Percentiles rank a stretch among this genome's conserved stretches.
phyloP scores from a whole-genome alignment of 2,888 invertebrate genomes.

The Rhagonycha fulva region DNA sequence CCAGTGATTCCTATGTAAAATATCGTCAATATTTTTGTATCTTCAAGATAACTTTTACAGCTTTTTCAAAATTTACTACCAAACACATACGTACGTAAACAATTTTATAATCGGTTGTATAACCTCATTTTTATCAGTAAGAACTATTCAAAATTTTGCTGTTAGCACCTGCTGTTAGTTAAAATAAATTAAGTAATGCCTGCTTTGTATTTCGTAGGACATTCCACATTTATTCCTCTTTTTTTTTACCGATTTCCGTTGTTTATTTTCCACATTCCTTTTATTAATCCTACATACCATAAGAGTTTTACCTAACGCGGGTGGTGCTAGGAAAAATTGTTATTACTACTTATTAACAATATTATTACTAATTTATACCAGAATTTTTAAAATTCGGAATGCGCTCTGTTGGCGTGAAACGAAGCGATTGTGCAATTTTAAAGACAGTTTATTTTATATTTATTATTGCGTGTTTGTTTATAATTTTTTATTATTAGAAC shows the following conservation, averaged over 20 bases:
- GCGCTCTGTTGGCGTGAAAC: neutral
- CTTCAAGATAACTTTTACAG: neutral
- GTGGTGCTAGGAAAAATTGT: neutral
- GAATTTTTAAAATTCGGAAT: neutral
- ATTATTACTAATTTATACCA: neutral
- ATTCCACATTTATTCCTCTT: neutral
- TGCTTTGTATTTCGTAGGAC: neutral
- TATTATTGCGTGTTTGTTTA: neutral
- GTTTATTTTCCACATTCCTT: neutral
- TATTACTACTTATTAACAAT: neutral
- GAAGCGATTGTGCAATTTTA: neutral
- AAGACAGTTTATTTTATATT: neutral
- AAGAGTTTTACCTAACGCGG: neutral
- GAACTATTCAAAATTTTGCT: neutral
- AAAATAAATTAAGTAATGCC: neutral
- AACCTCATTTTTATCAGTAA: neutral
- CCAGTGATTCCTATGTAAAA: conserved; percentile 53
- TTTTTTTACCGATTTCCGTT: neutral
- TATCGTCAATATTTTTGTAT: neutral
- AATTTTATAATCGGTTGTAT: neutral
- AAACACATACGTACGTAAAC: neutral
- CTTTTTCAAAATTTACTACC: neutral
- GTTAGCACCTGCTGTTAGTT: neutral
- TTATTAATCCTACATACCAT: neutral
- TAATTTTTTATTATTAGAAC: neutral